Conservation (phyloP, 2,888 invertebrate genomes). For the Candidula unifasciata region DNA sequence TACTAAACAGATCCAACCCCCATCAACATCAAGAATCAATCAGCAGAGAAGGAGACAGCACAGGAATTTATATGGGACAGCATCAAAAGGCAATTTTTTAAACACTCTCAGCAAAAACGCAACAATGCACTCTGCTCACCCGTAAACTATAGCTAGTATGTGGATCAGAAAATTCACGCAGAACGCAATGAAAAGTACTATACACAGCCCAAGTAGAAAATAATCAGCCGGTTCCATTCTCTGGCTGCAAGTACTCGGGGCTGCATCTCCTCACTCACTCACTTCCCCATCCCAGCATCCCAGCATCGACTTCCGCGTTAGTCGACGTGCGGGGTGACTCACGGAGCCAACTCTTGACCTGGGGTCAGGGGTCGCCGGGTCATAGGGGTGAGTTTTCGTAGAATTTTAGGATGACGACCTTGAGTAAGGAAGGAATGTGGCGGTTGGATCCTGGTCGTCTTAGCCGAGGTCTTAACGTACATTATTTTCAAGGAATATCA, state of each 20-base stretch:
- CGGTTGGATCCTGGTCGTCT: too few relatives aligned
- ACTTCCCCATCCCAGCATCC: constrained; percentile 43
- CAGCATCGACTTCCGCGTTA: constrained; percentile 12
- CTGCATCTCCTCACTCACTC: constrained; percentile 39
- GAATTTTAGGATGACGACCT: too few relatives aligned
- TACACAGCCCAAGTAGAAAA: constrained; percentile 48
- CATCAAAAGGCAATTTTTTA: not conserved
- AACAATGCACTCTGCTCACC: constrained; percentile 27
- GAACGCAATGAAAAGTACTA: constrained; percentile 43
- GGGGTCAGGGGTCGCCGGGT: not conserved
- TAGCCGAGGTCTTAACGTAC: too few relatives aligned
- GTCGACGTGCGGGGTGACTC: constrained; percentile 6
- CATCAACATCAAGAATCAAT: not conserved
- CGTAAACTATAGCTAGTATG: constrained; percentile 48
- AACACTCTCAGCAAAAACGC: not conserved
- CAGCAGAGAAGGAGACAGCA: too few relatives aligned
- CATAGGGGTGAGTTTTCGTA: not conserved
- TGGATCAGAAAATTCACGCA: constrained; percentile 48
- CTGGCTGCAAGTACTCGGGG: constrained; percentile 28
- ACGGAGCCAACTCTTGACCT: constrained; percentile 6
- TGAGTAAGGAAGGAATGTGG: too few relatives aligned
- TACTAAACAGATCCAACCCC: not conserved
- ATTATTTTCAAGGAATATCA: too few relatives aligned
- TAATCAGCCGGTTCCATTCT: constrained; percentile 52
- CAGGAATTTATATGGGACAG: not conserved